These are phyloP conservation scores for Salpingus planirostris DNA, from an alignment of 2,888 invertebrate species.

Conservation along the genomic window DNA sequence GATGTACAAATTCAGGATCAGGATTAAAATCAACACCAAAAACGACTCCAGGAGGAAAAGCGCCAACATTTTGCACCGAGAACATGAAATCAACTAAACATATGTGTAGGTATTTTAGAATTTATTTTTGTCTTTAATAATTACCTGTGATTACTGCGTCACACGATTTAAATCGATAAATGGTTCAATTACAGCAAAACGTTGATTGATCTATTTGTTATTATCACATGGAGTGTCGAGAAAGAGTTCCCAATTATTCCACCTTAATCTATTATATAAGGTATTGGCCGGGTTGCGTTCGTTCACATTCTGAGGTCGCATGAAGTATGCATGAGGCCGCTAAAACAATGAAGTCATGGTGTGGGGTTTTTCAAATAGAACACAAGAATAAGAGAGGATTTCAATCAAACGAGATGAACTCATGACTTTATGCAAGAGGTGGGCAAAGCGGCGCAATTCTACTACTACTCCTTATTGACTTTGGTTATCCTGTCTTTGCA, in stretches of 20 bases:
- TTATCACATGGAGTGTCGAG: too few species aligned
- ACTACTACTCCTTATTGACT: conserved; percentile 17
- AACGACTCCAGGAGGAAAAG: too few species aligned
- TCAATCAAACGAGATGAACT: conserved; percentile 46
- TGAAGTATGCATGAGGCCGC: conserved; percentile 43
- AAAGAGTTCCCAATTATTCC: conserved; percentile 22
- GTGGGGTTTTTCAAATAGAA: conserved; percentile 41
- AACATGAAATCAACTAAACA: too few species aligned
- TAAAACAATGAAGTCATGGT: conserved; percentile 42
- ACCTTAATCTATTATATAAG: conserved; percentile 25
- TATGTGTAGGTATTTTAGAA: too few species aligned
- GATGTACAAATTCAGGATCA: too few species aligned
- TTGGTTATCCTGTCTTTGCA: conserved; percentile 8
- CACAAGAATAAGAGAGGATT: conserved; percentile 44
- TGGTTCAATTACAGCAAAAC: too few species aligned
- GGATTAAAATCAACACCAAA: too few species aligned
- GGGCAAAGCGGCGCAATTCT: conserved; percentile 17
- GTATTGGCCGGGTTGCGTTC: conserved; percentile 12
- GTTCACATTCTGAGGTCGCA: conserved; percentile 29
- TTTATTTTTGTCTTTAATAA: too few species aligned
- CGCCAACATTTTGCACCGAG: too few species aligned
- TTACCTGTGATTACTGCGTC: too few species aligned
- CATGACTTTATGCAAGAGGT: conserved; percentile 44
- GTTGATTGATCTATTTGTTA: too few species aligned
- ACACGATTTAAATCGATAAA: too few species aligned